These are phyloP conservation scores for Scaptomyza caliginosa DNA, from an alignment of 2,888 invertebrate species.

Conservation along the genomic window DNA sequence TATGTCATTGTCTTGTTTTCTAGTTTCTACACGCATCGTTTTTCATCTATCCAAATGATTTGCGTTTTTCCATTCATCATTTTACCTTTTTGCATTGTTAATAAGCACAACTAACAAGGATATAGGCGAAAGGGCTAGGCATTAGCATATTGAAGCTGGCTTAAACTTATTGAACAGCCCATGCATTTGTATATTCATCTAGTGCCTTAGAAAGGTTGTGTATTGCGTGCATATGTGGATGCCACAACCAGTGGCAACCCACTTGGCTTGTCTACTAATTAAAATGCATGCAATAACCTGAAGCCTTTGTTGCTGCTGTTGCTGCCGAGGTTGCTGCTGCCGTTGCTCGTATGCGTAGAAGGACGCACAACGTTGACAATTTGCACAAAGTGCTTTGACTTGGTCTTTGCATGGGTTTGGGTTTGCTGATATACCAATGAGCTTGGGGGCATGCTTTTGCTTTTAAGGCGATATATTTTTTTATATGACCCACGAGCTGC, in stretches of 20 bases:
- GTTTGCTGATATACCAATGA: background rate
- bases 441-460: slow-evolving; percentile 6
- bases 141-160: background rate
- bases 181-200: slow-evolving; percentile 28
- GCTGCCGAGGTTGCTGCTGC: slow-evolving; percentile 24
- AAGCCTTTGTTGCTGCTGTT: slow-evolving; percentile 76
- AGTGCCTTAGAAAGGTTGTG: slow-evolving; percentile 30
- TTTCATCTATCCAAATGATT: slow-evolving; percentile 60
- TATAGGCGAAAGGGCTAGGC: background rate
- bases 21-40: slow-evolving; percentile 36
- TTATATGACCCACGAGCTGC: background rate
- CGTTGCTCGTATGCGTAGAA: slow-evolving; percentile 68
- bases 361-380: slow-evolving; percentile 72
- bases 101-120: slow-evolving; percentile 1
- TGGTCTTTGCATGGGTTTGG: slow-evolving; percentile 9
- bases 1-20: slow-evolving; percentile 60
- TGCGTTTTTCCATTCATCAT: slow-evolving; percentile 43
- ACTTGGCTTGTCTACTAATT: slow-evolving; percentile 79
- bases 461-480: slow-evolving; percentile 20
- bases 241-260: slow-evolving; percentile 67
- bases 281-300: slow-evolving; percentile 78
- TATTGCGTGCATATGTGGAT: slow-evolving; percentile 39
- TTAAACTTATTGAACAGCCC: slow-evolving; percentile 7
- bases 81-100: slow-evolving; percentile 20
- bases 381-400: slow-evolving; percentile 74